Evolutionary conservation across 2,113 vertebrate species (phyloP), one percentile per base, ranked within the genome.

Genomic region (Podocnemis expansa): DNA sequence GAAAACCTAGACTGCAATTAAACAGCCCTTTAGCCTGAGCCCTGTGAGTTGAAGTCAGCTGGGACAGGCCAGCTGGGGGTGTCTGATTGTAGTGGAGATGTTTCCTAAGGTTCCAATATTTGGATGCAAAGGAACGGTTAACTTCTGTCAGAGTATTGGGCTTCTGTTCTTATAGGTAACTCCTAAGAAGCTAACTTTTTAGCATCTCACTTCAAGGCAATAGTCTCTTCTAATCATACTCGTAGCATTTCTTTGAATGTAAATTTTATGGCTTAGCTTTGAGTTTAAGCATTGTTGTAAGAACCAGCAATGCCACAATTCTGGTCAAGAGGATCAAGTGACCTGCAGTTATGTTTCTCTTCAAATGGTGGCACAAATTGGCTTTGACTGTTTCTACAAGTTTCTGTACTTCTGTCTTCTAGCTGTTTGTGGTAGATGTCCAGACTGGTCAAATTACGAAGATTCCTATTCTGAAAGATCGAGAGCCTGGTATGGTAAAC

Each of bases 341-440:
- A 76, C 73, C 73, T 45, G 8, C 63, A 19, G n/a, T 38, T 45
- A 45, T 94, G 12, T 73, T 76, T 38, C 89, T 73, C 55, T 88
- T 27, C 12, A 25, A 70, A 5, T 85, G 79, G 10, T 81, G 43
- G 45, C 84, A 90, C 25, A 43, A 84, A 22, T 45, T 81, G 47
- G 5, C n/a, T 76, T 76, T 27, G 8, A 5, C n/a, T 83, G 52
- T 27, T n/a, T 29, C 24, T n/a, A 6, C 22, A 90, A 27, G 21
- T 58, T 29, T 60, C 58, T 49, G 34, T 60, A 6, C 73, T 4
- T 84, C 19, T 22, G 22, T 91, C 82, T 85, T 87, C 52, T 95
- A 99, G 99, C 98, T 99, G n/a, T 99, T 99, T 97, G 99, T 99
- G 84, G 98, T 99, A 24, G 99, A 99, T 96, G 98, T 99, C 84